Evolutionary conservation across 2,113 vertebrate species (phyloP).

Genomic region (Marcusenius ussheri): DNA sequence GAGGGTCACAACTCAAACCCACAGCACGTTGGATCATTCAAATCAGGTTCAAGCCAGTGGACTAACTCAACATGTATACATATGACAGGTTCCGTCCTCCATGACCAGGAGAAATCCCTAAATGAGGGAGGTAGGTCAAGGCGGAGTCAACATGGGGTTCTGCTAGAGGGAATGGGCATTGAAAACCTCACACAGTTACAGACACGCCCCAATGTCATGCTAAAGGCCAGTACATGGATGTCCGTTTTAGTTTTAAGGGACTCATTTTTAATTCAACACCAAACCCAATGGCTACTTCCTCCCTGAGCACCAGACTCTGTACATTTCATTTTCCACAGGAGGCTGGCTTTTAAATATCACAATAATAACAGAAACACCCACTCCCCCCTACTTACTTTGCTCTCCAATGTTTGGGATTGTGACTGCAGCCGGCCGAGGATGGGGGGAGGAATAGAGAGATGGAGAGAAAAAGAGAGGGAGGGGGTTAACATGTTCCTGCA

Average conservation of each 20-base stretch:
- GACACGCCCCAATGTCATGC: neutral
- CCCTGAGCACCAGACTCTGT: neutral
- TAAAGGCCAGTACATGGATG: neutral
- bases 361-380: neutral
- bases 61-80: neutral
- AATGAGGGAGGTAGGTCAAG: neutral
- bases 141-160: neutral
- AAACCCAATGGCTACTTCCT: neutral
- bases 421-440: constrained; percentile 54
- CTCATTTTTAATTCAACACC: neutral
- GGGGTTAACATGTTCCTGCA: neutral
- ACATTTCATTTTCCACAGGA: neutral
- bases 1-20: neutral
- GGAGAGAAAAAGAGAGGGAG: constrained; percentile 5
- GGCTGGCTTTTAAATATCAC: neutral
- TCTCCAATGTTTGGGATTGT: constrained; percentile 72
- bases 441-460: constrained; percentile 2
- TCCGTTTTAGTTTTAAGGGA: neutral
- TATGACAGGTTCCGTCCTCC: neutral
- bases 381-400: constrained; percentile 64
- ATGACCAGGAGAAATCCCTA: neutral
- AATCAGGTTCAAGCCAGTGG: neutral
- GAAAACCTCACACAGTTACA: neutral
- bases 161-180: neutral
- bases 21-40: neutral